Base-by-base conservation (phyloP, 1,140 invertebrate genomes). In the Anoplophora glabripennis region DNA sequence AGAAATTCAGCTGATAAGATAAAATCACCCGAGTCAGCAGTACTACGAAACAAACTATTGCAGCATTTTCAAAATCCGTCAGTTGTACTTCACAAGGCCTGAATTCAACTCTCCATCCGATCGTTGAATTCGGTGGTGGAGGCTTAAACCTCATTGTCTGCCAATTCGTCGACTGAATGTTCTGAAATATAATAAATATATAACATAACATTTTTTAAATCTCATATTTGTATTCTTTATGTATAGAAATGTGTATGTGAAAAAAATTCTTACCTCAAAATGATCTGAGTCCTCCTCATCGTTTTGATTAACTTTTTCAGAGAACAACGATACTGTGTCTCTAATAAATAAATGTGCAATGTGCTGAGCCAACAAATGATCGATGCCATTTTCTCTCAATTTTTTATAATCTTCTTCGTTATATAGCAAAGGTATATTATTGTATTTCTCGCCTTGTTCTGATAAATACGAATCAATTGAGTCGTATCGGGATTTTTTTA, bases 101-200 rank as follows among this genome's bases (percentile, higher is more conserved):
- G 79, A 99, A 99, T 81, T 99, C 98, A 1, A 99, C 98, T 62
- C 98, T 83, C 98, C 98, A 99, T 12, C 98, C 96, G 75, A 99
- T 98, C 38, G 89, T 85, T 9, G 94, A 96, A 73, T 96, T 89
- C 1, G 92, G 89, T 15, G 94, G 93, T 55, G 98, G 97, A 42
- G 96, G 94, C 78, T 99, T 99, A 78, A 99, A 99, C 12, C 98
- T 83, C 97, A 99, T 98, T 7, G 96, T 98, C 82, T 99, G 97
- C 98, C 98, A 99, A 80, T 99, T 99, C 5, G 98, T 99, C 0
- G 96, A 99, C 77, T 99, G 98, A 68, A 99, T 98, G 74, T 99
- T 99, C 92, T 96, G 72, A 14, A 80, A 79, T 64, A 10, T 12
- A n/a, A n/a, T 28, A 44, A 44, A 17, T 21, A 28, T n/a, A 49